Percentiles rank a stretch among this genome's conserved stretches.
phyloP scores from a whole-genome alignment of 2,113 vertebrate species.

The Tretioscincus oriximinensis region DNA sequence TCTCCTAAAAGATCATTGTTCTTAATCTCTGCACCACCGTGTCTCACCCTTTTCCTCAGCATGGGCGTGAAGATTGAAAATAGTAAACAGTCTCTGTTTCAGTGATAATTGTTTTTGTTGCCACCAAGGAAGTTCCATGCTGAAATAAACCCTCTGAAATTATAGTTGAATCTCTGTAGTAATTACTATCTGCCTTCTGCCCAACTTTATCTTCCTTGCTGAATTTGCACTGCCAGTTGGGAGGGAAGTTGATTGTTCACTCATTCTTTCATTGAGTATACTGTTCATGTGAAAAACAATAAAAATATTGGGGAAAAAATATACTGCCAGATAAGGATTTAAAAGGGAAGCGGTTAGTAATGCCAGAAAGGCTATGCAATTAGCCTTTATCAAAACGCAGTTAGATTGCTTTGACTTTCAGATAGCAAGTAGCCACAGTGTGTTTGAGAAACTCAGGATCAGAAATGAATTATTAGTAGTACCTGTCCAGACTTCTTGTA shows the following conservation, averaged over 20 bases:
- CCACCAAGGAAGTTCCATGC: neutral
- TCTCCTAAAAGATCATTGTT: neutral
- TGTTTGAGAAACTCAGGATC: neutral
- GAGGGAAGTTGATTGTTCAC: no score
- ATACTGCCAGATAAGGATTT: conserved; percentile 42
- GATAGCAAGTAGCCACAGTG: neutral
- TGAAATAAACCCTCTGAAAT: neutral
- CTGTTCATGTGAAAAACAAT: no score
- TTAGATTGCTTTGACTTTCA: conserved; percentile 26
- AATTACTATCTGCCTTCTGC: neutral
- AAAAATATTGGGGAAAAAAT: no score
- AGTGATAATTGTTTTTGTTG: neutral
- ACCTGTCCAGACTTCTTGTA: conserved; percentile 21
- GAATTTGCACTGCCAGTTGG: conserved; percentile 35
- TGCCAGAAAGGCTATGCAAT: conserved; percentile 33
- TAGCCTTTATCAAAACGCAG: conserved; percentile 34
- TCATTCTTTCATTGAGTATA: no score
- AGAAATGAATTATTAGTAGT: conserved; percentile 11
- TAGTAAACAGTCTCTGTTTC: neutral
- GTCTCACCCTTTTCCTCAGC: no score
- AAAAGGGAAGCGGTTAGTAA: conserved; percentile 47
- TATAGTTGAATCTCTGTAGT: neutral
- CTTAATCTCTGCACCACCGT: neutral
- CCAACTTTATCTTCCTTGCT: conserved; percentile 34
- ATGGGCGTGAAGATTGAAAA: neutral